phyloP scores from a whole-genome alignment of 2,888 invertebrate species.

The Deroplatys truncata region DNA sequence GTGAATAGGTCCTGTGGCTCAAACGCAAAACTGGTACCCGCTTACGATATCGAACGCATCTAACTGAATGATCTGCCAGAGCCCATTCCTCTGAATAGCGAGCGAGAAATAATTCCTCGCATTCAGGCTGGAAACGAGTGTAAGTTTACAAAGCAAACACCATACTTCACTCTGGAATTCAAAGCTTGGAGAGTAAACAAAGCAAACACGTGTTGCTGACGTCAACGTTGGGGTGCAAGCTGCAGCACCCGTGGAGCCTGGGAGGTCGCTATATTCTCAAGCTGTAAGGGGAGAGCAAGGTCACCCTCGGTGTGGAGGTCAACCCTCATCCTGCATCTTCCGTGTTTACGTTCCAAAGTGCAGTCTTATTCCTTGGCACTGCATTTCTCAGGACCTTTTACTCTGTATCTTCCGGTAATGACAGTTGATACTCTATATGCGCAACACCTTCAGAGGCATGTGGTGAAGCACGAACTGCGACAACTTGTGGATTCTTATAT shows the following conservation, averaged over 20 bases:
- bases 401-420: too few species aligned
- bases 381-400: background rate
- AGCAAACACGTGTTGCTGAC: background rate
- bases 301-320: background rate
- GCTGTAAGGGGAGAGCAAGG: background rate
- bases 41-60: background rate
- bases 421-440: too few species aligned
- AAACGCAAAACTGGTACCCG: too few species aligned
- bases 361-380: background rate
- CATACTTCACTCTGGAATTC: background rate
- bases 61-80: background rate
- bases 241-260: background rate
- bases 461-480: too few species aligned
- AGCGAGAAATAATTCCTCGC: background rate
- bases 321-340: background rate
- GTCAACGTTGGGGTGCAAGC: background rate
- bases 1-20: too few species aligned
- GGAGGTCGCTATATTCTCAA: background rate
- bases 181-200: background rate
- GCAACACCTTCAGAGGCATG: too few species aligned
- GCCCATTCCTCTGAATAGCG: background rate
- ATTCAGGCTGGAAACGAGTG: background rate
- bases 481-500: too few species aligned
- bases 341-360: background rate
- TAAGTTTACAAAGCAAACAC: background rate